A percentile compares a stretch with the other conserved stretches of the same genome.
phyloP scores from a whole-genome alignment of 2,888 invertebrate genomes.

The Gymnocheta viridis region DNA sequence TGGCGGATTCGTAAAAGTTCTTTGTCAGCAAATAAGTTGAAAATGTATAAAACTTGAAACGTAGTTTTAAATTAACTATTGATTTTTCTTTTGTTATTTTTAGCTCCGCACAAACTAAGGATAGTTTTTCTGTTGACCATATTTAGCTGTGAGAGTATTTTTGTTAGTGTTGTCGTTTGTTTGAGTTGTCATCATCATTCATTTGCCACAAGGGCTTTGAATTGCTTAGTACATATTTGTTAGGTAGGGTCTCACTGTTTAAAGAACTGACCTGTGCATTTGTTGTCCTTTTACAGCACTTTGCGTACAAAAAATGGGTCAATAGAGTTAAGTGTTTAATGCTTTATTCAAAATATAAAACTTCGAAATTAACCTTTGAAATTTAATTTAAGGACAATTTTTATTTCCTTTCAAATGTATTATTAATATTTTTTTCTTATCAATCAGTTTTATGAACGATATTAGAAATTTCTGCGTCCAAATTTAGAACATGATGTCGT shows the following conservation, averaged over 20 bases:
- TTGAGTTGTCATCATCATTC: slow-evolving; percentile 26
- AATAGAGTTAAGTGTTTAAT: not conserved
- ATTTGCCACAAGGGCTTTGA: not conserved
- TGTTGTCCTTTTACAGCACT: not conserved
- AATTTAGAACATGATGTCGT: too few relatives aligned
- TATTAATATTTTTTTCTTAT: too few relatives aligned
- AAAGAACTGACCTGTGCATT: slow-evolving; percentile 8
- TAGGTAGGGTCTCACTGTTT: not conserved
- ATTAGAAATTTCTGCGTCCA: too few relatives aligned
- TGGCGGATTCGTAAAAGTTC: not conserved
- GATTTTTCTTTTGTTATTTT: slow-evolving; percentile 31
- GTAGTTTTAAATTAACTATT: slow-evolving; percentile 46
- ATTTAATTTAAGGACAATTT: not conserved
- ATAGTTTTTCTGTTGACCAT: slow-evolving; percentile 36
- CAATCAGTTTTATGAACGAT: too few relatives aligned
- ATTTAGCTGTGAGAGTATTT: not conserved
- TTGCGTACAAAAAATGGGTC: slow-evolving; percentile 14
- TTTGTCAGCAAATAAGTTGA: not conserved
- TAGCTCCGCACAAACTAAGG: not conserved
- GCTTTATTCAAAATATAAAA: too few relatives aligned
- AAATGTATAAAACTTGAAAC: slow-evolving; percentile 35
- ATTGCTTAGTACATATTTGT: slow-evolving; percentile 1
- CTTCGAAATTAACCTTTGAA: not conserved
- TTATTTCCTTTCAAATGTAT: too few relatives aligned
- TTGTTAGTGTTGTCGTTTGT: slow-evolving; percentile 15